phyloP scores from a whole-genome alignment of 2,888 invertebrate genomes.

The Strigamia maritima region DNA sequence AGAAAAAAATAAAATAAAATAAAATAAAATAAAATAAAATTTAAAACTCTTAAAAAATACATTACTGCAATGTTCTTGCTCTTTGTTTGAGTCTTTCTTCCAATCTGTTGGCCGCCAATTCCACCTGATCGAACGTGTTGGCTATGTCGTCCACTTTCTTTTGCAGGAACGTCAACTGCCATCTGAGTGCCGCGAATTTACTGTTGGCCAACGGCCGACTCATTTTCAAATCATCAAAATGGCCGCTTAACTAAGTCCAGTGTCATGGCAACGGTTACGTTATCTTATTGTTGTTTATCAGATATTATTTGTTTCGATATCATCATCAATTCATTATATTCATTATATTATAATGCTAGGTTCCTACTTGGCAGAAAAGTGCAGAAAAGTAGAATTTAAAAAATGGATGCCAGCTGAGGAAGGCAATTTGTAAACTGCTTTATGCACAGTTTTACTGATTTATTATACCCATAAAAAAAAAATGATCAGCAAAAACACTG shows the following conservation, averaged over 20 bases:
- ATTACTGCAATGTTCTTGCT: background rate
- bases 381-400: too few species aligned
- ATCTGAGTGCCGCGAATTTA: background rate
- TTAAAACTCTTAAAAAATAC: too few species aligned
- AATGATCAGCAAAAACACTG: too few species aligned
- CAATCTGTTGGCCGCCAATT: background rate
- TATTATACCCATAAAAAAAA: too few species aligned
- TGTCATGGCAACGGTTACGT: background rate
- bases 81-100: slow-evolving; percentile 1
- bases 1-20: background rate
- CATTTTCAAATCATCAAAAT: background rate
- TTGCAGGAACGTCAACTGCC: background rate
- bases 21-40: too few species aligned
- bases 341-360: too few species aligned
- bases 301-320: too few species aligned
- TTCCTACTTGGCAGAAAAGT: too few species aligned
- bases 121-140: background rate
- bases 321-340: too few species aligned
- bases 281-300: background rate
- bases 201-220: background rate
- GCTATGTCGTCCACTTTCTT: background rate
- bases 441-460: too few species aligned
- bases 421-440: too few species aligned
- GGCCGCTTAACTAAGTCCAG: background rate
- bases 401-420: too few species aligned